Percentiles rank a stretch among this genome's conserved stretches.
phyloP scores from a whole-genome alignment of 2,888 invertebrate species.

The Tenodera sinensis region DNA sequence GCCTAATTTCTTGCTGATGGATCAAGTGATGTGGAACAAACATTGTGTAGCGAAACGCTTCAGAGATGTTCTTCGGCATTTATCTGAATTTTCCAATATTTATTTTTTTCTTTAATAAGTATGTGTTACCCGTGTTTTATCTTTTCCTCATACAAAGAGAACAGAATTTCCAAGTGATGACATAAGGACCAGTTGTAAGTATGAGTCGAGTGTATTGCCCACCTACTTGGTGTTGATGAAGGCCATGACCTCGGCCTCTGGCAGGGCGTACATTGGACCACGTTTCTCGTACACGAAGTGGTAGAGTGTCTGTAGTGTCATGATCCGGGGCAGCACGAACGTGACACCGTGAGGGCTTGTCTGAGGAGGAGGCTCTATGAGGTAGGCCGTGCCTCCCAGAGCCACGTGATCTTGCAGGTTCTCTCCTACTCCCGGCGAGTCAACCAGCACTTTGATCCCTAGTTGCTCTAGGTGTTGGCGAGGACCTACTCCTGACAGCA shows the following conservation, averaged over 20 bases:
- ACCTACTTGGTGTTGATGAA: constrained; percentile 65
- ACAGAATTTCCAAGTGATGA: too few relatives aligned
- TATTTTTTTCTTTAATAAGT: too few relatives aligned
- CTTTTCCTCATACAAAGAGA: too few relatives aligned
- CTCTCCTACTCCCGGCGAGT: constrained; percentile 70
- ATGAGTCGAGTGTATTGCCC: too few relatives aligned
- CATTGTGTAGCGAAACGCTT: too few relatives aligned
- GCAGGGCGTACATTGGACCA: constrained; percentile 71
- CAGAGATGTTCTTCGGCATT: too few relatives aligned
- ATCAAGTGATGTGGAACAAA: too few relatives aligned
- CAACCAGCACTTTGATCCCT: constrained; percentile 57
- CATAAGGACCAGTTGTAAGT: too few relatives aligned
- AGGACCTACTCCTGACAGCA: constrained; percentile 82
- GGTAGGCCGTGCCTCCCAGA: constrained; percentile 70
- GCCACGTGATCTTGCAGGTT: constrained; percentile 84
- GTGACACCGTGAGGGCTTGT: constrained; percentile 50
- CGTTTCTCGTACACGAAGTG: constrained; percentile 57
- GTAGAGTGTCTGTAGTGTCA: constrained; percentile 58
- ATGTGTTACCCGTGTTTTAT: too few relatives aligned
- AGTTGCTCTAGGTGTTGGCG: constrained; percentile 57
- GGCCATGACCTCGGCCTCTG: constrained; percentile 74
- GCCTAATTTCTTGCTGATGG: too few relatives aligned
- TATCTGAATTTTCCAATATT: too few relatives aligned
- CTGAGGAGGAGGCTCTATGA: constrained; percentile 60
- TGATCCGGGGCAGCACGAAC: constrained; percentile 63